Evolutionary conservation across 2,113 vertebrate species (phyloP).

Genomic region (Tachycineta bicolor): DNA sequence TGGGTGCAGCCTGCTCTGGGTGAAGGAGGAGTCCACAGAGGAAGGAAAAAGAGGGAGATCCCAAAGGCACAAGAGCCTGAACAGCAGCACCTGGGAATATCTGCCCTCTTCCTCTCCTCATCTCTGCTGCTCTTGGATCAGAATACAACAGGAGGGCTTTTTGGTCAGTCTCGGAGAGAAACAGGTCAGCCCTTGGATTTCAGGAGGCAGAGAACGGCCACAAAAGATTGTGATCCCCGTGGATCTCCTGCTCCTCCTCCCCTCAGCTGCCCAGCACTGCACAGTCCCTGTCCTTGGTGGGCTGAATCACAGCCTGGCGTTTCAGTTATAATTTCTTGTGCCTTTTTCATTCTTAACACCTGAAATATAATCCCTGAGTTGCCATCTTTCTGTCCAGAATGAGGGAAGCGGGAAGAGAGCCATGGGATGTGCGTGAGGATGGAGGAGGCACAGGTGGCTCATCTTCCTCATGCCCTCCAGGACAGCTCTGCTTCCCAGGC

Average conservation of each 20-base stretch:
- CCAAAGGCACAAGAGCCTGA: background rate
- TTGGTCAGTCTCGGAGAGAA: background rate
- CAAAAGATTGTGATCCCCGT: background rate
- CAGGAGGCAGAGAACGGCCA: background rate
- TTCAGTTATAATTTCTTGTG: background rate
- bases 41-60: background rate
- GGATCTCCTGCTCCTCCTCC: background rate
- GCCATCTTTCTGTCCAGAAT: background rate
- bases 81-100: background rate
- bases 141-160: background rate
- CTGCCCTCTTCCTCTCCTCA: background rate
- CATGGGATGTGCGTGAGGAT: background rate
- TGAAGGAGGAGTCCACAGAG: background rate
- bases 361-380: background rate
- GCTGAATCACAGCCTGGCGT: background rate
- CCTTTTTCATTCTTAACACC: background rate
- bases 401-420: background rate
- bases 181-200: background rate
- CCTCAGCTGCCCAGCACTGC: background rate
- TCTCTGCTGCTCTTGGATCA: background rate
- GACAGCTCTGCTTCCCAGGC: background rate
- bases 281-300: background rate
- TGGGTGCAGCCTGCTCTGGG: background rate
- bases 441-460: background rate
- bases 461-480: background rate